Conservation (phyloP, 2,113 vertebrate species). For the Myanophis thanlyinensis region DNA sequence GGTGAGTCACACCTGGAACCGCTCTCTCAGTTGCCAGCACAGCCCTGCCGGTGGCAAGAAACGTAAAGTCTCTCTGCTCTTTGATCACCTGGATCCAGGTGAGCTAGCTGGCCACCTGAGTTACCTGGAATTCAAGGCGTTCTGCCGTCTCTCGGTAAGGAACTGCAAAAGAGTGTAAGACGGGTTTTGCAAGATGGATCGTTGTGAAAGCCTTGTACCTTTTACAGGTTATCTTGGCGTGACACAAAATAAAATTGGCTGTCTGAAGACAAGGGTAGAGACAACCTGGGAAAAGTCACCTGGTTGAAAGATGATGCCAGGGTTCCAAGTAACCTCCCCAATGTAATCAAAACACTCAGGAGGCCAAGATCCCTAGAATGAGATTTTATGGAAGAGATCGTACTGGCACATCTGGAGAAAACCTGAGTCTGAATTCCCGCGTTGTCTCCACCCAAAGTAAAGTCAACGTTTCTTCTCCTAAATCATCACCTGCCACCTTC, state of each 20-base stretch:
- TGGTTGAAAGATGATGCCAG: too few species aligned
- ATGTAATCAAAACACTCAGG: too few species aligned
- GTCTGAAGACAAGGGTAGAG: background rate
- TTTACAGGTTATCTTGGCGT: background rate
- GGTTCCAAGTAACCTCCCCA: too few species aligned
- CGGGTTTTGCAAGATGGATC: background rate
- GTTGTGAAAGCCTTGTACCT: background rate
- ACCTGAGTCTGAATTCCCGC: too few species aligned
- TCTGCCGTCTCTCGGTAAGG: slow-evolving; percentile 83
- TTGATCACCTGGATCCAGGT: slow-evolving; percentile 86
- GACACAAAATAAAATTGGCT: background rate
- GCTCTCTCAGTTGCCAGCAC: slow-evolving; percentile 54
- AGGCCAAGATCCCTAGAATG: too few species aligned
- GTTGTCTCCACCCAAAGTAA: too few species aligned
- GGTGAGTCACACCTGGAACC: slow-evolving; percentile 42
- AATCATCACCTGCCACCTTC: too few species aligned
- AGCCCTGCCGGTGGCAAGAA: slow-evolving; percentile 85
- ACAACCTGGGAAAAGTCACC: too few species aligned
- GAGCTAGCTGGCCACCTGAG: slow-evolving; percentile 88
- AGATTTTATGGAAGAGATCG: too few species aligned
- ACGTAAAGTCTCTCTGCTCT: slow-evolving; percentile 89
- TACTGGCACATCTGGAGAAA: too few species aligned
- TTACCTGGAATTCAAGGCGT: slow-evolving; percentile 88
- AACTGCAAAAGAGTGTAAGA: background rate
- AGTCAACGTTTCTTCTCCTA: too few species aligned